Evolutionary conservation across 2,888 invertebrate species (phyloP), one percentile per base, ranked within the genome.

Genomic region (Dexiosoma caninum): DNA sequence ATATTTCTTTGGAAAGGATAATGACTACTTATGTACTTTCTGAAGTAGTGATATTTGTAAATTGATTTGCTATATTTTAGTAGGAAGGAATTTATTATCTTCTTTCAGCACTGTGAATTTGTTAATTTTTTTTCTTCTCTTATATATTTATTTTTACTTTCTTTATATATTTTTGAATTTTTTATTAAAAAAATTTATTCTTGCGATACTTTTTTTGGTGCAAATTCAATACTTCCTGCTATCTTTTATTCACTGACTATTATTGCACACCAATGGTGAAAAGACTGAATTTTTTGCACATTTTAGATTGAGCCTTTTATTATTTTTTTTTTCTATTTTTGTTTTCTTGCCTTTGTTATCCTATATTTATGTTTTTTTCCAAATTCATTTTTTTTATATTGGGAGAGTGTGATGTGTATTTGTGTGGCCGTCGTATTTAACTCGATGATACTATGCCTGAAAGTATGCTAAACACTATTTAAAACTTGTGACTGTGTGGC

Each of bases 361-460:
- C 64, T 80, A 72, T 76, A 62, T 62, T 35, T 69, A 40, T 21
- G 62, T 70, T 69, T 49, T 62, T 55, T 19, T 51, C 49, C 14
- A 9, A 46, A 66, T 37, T 72, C 53, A 53, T 69, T 70, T 66
- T 51, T 60, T 60, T 49, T 23, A 30, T 16, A 32, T 35, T 30
- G 60, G 23, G 64, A 76, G 49, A 59, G 75, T 53, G 40, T 55
- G 51, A 44, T 80, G 46, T 76, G 60, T 66, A 67, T 66, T 49
- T 44, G 76, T 71, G 66, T 72, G 67, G 70, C 42, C 70, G 70
- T 74, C 69, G 75, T 44, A 76, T 79, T 75, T 64, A 75, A 53
- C 59, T 72, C 69, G 62, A 81, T 78, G 82, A 71, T 83, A 83
- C 69, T 82, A 78, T 83, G 77, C 81, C 83, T 83, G 66, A 82